These are phyloP conservation scores for Vanessa atalanta DNA, from an alignment of 1,140 invertebrate genomes.

Conservation along the genomic window DNA sequence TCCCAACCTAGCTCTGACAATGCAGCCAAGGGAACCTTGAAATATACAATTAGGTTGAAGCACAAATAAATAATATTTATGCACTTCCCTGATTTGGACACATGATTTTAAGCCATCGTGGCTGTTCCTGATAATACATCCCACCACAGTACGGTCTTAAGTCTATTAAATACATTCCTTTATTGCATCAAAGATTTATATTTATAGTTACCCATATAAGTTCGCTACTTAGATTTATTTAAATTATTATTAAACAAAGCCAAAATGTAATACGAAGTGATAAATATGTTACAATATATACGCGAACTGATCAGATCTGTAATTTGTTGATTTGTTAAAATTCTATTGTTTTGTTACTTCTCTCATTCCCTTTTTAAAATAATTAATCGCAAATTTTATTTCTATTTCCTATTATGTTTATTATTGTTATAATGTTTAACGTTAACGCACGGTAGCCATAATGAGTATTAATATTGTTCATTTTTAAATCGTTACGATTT, in stretches of 20 bases:
- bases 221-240: constrained; percentile 51
- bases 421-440: constrained; percentile 14
- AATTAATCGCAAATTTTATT: constrained; percentile 1
- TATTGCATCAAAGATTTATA: constrained; percentile 50
- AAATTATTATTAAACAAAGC: constrained; percentile 49
- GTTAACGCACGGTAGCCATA: constrained; percentile 34
- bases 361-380: constrained; percentile 53
- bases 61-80: not conserved
- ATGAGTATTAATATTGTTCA: constrained; percentile 34
- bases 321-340: constrained; percentile 68
- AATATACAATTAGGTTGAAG: constrained; percentile 63
- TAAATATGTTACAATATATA: constrained; percentile 37
- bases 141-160: constrained; percentile 63
- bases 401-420: constrained; percentile 20
- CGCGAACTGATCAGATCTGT: constrained; percentile 69
- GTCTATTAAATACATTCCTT: constrained; percentile 59
- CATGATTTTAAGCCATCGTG: not conserved
- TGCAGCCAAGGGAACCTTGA: constrained; percentile 59
- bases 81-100: constrained; percentile 3
- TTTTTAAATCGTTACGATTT: constrained; percentile 22
- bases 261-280: constrained; percentile 69
- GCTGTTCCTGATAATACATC: constrained; percentile 36
- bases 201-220: constrained; percentile 63
- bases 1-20: constrained; percentile 56
- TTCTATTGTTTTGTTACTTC: constrained; percentile 61